Evolutionary conservation across 2,888 invertebrate genomes (phyloP).

Genomic region (Heteromurus nitidus): DNA sequence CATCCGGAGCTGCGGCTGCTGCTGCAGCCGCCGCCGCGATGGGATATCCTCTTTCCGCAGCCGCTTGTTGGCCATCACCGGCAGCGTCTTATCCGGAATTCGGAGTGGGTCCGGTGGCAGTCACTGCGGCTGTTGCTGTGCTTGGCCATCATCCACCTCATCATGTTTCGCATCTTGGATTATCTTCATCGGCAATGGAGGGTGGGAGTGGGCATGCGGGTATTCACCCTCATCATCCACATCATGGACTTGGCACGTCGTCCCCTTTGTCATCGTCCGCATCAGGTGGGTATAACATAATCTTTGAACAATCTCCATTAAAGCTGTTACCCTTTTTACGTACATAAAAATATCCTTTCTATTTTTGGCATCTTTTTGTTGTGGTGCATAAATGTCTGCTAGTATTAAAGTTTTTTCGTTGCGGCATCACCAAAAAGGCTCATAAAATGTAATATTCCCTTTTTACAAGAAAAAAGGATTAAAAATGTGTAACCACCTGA

Average conservation of each 20-base stretch:
- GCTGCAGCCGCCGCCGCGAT: conserved; percentile 56
- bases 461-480: too few relatives aligned
- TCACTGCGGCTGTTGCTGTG: conserved; percentile 30
- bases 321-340: conserved; percentile 7
- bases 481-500: too few relatives aligned
- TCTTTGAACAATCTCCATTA: too few relatives aligned
- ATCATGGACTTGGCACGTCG: conserved; percentile 22
- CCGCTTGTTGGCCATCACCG: conserved; percentile 39
- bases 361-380: conserved; percentile 20
- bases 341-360: neutral
- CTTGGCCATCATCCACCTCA: conserved; percentile 44
- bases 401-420: neutral
- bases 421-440: conserved; percentile 19
- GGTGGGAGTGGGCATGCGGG: conserved; percentile 2
- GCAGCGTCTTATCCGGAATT: conserved; percentile 38
- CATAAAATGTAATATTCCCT: neutral
- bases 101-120: conserved; percentile 28
- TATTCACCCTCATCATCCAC: conserved; percentile 19
- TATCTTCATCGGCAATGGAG: conserved; percentile 11
- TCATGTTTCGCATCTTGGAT: conserved; percentile 15
- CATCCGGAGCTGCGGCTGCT: conserved; percentile 32
- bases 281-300: conserved; percentile 45
- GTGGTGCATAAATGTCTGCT: conserved; percentile 45
- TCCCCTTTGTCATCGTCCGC: conserved; percentile 30
- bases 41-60: conserved; percentile 39